A percentile compares a stretch with the other conserved stretches of the same genome.
phyloP scores from a whole-genome alignment of 2,797 vertebrate species.

The Esox lucius region DNA sequence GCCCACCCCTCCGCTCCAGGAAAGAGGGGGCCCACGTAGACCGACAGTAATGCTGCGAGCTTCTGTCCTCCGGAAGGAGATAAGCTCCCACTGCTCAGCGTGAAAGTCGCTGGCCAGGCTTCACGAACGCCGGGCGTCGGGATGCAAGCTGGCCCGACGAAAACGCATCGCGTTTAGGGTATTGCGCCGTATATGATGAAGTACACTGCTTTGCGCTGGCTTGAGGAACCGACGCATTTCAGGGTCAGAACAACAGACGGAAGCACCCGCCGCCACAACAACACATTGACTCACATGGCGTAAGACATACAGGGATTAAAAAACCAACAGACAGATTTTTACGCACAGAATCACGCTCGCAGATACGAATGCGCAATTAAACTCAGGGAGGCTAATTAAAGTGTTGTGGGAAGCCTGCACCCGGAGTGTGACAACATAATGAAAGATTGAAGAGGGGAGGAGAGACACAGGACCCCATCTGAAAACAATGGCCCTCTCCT shows the following conservation, averaged over 20 bases:
- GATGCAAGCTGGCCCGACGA: too few relatives aligned
- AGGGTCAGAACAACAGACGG: conserved; percentile 2
- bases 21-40: neutral
- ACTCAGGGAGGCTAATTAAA: conserved; percentile 78
- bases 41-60: neutral
- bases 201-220: too few relatives aligned
- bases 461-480: conserved; percentile 60
- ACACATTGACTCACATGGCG: conserved; percentile 27
- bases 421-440: conserved; percentile 80
- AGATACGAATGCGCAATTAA: conserved; percentile 54
- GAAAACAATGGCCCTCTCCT: conserved; percentile 76
- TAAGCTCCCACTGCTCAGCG: too few relatives aligned
- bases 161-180: too few relatives aligned
- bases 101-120: too few relatives aligned
- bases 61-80: too few relatives aligned
- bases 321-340: conserved; percentile 2
- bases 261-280: neutral
- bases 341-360: conserved; percentile 14
- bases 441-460: conserved; percentile 77
- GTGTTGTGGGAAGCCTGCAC: conserved; percentile 70
- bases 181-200: too few relatives aligned
- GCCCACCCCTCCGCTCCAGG: neutral
- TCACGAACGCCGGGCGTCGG: too few relatives aligned
- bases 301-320: conserved; percentile 7
- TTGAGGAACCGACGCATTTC: too few relatives aligned